Evolutionary conservation across 2,888 invertebrate genomes (phyloP), one percentile per base, ranked within the genome.

Genomic region (Spilosoma lubricipeda): DNA sequence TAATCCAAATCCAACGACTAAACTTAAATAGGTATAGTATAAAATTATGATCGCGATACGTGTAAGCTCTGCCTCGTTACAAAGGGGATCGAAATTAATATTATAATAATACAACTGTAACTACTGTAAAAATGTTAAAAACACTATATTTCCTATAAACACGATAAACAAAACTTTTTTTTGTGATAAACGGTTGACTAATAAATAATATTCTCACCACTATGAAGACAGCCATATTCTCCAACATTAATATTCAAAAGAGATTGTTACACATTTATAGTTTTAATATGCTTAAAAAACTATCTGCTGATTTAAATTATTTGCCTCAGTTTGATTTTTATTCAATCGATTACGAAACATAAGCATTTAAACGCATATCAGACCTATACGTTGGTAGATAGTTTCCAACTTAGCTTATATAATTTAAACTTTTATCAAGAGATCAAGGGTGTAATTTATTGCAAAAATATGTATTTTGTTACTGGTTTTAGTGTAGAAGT

Each of bases 261-360:
- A 63, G 30, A 63, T 63, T 63, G 63, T 52, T 71, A 39, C 7
- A 52, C 39, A 39, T 66, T 56, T 71, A 59, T 30, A 27, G 13
- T 59, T n/a, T 42, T 33, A 66, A 33, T 13, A 33, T 71, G 20
- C 36, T 73, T 39, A n/a, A 30, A 64, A 70, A 70, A 48, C 64
- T 48, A 69, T 39, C 70, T 56, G 30, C 13, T 70, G 30, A 48
- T 36, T 36, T 65, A 65, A 39, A 74, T 67, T 75, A 80, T 77
- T 73, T 36, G 74, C 48, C 30, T 69, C 30, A 36, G 45, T 45
- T 52, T 59, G 15, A 72, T 76, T 71, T 72, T 13, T 66, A 73
- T 64, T 69, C 59, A 75, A 70, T 77, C 67, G 39, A 72, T 81
- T 76, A 67, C 68, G 71, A 74, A 82, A 81, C 59, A 27, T 63